Percentiles rank a stretch among this genome's conserved stretches.
phyloP scores from a whole-genome alignment of 1,140 invertebrate species.

The Brachionus calyciflorus region DNA sequence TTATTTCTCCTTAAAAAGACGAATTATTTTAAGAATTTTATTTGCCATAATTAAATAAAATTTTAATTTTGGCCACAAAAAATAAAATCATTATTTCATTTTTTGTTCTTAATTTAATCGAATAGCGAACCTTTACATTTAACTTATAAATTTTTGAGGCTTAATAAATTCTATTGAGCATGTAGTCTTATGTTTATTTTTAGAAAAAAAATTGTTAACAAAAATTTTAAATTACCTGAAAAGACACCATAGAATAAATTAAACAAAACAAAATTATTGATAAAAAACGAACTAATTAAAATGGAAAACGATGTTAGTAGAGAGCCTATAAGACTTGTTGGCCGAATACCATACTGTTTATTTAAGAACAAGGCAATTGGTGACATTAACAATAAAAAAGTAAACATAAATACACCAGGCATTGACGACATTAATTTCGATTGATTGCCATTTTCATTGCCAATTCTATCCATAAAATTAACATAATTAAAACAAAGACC shows the following conservation, averaged over 20 bases:
- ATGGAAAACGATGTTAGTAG: neutral
- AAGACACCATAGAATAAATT: slow-evolving; percentile 31
- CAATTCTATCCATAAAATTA: neutral
- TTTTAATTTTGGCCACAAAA: too few species aligned
- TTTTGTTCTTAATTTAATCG: too few species aligned
- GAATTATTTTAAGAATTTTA: too few species aligned
- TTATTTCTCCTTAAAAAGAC: too few species aligned
- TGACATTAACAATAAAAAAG: slow-evolving; percentile 25
- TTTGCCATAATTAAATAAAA: too few species aligned
- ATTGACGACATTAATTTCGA: slow-evolving; percentile 15
- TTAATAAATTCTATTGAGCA: too few species aligned
- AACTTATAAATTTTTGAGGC: too few species aligned
- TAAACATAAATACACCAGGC: slow-evolving; percentile 21
- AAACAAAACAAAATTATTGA: slow-evolving; percentile 27
- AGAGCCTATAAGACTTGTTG: neutral
- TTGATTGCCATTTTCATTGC: neutral
- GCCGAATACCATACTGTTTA: neutral
- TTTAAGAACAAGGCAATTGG: slow-evolving; percentile 20
- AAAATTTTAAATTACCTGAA: slow-evolving; percentile 4
- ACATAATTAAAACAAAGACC: slow-evolving; percentile 28
- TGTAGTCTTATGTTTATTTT: neutral
- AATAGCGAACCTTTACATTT: too few species aligned
- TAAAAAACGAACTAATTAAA: neutral
- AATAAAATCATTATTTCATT: too few species aligned
- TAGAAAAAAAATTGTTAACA: neutral